These are phyloP conservation scores for Empidonax alnorum DNA, from an alignment of 2,113 vertebrate species.

Conservation along the genomic window DNA sequence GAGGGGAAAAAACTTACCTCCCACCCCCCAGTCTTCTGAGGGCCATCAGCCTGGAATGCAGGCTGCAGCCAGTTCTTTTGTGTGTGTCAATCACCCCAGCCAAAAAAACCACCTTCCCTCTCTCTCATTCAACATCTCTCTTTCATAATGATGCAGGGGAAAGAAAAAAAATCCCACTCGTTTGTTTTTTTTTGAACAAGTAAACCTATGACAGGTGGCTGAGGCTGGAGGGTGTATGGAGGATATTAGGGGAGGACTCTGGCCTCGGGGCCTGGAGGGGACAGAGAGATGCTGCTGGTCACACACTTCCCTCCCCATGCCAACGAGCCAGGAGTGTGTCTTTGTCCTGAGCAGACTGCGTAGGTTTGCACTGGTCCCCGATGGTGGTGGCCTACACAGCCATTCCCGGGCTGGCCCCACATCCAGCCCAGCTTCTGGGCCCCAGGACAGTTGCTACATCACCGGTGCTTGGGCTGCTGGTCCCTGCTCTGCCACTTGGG, in stretches of 20 bases:
- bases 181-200: too few relatives aligned
- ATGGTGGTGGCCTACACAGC: neutral
- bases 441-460: neutral
- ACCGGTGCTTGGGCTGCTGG: neutral
- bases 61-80: too few relatives aligned
- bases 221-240: neutral
- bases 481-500: neutral
- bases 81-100: too few relatives aligned
- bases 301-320: neutral
- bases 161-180: too few relatives aligned
- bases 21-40: too few relatives aligned
- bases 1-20: too few relatives aligned
- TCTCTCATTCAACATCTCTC: too few relatives aligned
- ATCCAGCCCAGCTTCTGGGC: neutral
- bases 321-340: neutral
- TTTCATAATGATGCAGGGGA: too few relatives aligned
- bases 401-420: neutral
- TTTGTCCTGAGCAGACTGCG: neutral
- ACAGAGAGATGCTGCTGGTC: neutral
- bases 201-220: neutral
- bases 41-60: too few relatives aligned
- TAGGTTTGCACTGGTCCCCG: neutral
- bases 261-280: too few relatives aligned
- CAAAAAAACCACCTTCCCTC: too few relatives aligned
- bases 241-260: too few relatives aligned